A percentile compares a stretch with the other conserved stretches of the same genome.
Evolutionary conservation across 2,888 invertebrate species (phyloP).

Genomic region (Hydrotaea cyrtoneurina): DNA sequence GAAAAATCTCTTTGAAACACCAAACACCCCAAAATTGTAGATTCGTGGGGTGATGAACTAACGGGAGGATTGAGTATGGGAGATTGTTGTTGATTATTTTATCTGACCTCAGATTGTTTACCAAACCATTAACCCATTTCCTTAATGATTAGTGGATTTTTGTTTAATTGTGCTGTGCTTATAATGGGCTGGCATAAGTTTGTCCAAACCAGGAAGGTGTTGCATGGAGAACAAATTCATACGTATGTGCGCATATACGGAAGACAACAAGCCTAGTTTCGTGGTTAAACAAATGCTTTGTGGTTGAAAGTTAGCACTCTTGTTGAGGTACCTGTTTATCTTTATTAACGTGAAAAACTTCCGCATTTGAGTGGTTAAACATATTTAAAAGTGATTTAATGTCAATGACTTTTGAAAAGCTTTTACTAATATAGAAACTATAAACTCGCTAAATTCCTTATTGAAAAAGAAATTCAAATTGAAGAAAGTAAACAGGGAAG

Average conservation of each 20-base stretch:
- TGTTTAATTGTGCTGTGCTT: too few species aligned
- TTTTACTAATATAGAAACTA: background rate
- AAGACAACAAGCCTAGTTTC: background rate
- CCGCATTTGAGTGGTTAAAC: background rate
- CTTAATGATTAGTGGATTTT: background rate
- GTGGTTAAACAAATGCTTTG: background rate
- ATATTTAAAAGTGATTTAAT: slow-evolving; percentile 31
- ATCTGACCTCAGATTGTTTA: slow-evolving; percentile 13
- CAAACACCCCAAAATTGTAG: too few species aligned
- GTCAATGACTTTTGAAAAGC: slow-evolving; percentile 49
- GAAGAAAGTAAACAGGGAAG: background rate
- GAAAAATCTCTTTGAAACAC: too few species aligned
- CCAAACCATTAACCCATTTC: slow-evolving; percentile 37
- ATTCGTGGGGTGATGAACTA: too few species aligned
- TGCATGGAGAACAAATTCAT: too few species aligned
- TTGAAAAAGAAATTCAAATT: background rate
- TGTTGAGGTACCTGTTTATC: background rate
- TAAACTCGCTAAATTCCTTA: background rate
- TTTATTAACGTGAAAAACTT: background rate
- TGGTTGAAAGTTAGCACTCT: background rate
- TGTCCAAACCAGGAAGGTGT: background rate
- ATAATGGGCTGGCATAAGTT: too few species aligned
- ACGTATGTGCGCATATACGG: slow-evolving; percentile 6
- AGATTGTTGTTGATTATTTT: background rate
- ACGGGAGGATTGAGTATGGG: too few species aligned